Evolutionary conservation across 2,797 vertebrate genomes (phyloP), one percentile per base, ranked within the genome.

Genomic region (Sebastes taczanowskii): DNA sequence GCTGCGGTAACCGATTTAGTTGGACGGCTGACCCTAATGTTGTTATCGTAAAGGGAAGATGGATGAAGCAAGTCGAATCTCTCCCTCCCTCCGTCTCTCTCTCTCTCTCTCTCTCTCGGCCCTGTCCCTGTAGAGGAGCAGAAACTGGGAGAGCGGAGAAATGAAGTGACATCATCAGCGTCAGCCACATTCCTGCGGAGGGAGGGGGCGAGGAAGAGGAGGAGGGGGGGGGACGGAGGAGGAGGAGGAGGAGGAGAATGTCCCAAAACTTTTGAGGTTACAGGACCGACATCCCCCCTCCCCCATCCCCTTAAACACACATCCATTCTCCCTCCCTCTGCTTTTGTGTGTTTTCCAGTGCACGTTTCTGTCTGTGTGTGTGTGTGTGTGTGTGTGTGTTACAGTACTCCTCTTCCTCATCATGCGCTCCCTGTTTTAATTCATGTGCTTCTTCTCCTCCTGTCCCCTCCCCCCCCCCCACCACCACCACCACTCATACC

Each of bases 151-250:
- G 90, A 94, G 89, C 63, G 59, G 80, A 92, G 91, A 95, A 93
- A 93, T 92, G 89, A 93, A 94, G 94, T 96, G 95, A 96, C 95
- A 96, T 96, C 95, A 96, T 93, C 94, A 94, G 93, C 90, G 89
- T 92, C 93, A 82, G 91, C 87, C 92, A 94, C 94, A 96, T 96
- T 96, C 95, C 95, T 94, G 86, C 74, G 82, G 86, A 86, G 88
- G 92, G 92, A 87, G 90, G 85, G 82, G 86, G 91, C 2, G 82
- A 70, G 61, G 72, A 60, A 64, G 77, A 30, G 49, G 65, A 34
- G 35, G 35, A 35, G 49, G 64, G 27, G 60, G 80, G 9, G 60
- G 80, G 9, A 9, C 8, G 3, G 49, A 18, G 75, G 38, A 60
- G 29, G 81, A 61, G 65, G 69, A 78, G 73, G 71, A 69, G 87